A percentile compares a stretch with the other conserved stretches of the same genome.
Evolutionary conservation across 23 tunicate species (phyloP).

Genomic region (Halocynthia roretzi): DNA sequence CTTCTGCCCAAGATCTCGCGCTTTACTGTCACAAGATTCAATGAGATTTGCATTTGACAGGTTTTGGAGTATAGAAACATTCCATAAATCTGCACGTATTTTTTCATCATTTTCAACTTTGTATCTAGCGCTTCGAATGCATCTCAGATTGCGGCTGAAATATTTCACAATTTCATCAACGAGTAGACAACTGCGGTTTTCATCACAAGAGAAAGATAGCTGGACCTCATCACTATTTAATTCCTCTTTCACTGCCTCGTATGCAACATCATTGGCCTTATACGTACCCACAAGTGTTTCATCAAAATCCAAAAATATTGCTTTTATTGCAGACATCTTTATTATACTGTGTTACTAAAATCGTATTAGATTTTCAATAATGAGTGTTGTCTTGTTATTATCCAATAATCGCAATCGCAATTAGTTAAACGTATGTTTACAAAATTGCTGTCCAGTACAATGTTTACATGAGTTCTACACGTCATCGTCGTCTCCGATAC

Average conservation of each 20-base stretch:
- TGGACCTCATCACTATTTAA: neutral
- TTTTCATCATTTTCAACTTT: neutral
- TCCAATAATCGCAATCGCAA: too few relatives aligned
- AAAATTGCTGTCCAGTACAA: too few relatives aligned
- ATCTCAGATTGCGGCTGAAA: neutral
- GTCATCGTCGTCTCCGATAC: too few relatives aligned
- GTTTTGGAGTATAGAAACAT: neutral
- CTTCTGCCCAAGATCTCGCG: neutral
- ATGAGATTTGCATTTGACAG: neutral
- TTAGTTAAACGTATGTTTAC: too few relatives aligned
- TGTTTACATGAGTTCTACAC: too few relatives aligned
- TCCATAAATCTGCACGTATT: slow-evolving; percentile 9
- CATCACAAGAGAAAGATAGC: neutral
- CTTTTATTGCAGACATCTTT: neutral
- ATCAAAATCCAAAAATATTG: slow-evolving; percentile 20
- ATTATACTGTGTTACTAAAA: too few relatives aligned
- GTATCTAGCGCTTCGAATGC: slow-evolving; percentile 8
- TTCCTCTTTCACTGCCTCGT: neutral
- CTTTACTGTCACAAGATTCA: neutral
- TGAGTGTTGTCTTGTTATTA: too few relatives aligned
- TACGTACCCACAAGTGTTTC: slow-evolving; percentile 10
- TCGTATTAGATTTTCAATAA: too few relatives aligned
- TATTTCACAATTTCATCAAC: neutral
- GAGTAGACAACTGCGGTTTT: neutral
- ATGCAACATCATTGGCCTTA: slow-evolving; percentile 3